phyloP scores from a whole-genome alignment of 92 coral and sea anemone genomes.

The Bergia sp. region DNA sequence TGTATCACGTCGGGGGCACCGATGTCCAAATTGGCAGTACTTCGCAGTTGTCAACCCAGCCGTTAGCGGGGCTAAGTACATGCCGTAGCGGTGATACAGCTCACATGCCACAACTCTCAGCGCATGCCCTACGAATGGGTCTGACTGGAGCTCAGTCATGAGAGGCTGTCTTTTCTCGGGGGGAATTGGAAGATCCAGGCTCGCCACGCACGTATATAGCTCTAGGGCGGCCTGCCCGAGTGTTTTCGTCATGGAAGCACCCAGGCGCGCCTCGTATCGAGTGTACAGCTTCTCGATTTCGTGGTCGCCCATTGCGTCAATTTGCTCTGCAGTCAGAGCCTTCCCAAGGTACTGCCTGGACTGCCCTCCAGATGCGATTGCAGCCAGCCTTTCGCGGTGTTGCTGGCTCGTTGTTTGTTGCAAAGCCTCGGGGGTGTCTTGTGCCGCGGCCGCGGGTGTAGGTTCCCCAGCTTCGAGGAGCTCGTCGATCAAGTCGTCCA shows the following conservation, averaged over 20 bases:
- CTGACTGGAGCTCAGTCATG: neutral
- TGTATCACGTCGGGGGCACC: too few species aligned
- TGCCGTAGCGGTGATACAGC: neutral
- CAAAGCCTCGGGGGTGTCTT: neutral
- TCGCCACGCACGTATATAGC: neutral
- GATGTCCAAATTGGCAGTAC: too few species aligned
- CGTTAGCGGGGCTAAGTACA: neutral
- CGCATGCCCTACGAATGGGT: neutral
- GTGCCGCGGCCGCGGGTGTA: neutral
- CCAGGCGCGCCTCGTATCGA: neutral
- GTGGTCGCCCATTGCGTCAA: conserved; percentile 3
- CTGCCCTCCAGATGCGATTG: too few species aligned
- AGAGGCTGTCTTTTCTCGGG: neutral
- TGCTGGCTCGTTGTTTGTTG: neutral
- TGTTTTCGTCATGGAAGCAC: neutral
- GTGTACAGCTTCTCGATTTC: neutral
- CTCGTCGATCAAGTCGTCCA: neutral
- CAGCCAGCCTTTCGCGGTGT: too few species aligned
- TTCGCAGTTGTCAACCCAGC: too few species aligned
- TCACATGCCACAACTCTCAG: neutral
- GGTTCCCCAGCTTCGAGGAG: neutral
- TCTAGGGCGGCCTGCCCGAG: neutral
- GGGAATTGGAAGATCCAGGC: neutral
- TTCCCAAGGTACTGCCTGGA: neutral
- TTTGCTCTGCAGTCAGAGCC: conserved; percentile 18